Conservation (phyloP, 2,888 invertebrate genomes). For the Drosophila anomalata region DNA sequence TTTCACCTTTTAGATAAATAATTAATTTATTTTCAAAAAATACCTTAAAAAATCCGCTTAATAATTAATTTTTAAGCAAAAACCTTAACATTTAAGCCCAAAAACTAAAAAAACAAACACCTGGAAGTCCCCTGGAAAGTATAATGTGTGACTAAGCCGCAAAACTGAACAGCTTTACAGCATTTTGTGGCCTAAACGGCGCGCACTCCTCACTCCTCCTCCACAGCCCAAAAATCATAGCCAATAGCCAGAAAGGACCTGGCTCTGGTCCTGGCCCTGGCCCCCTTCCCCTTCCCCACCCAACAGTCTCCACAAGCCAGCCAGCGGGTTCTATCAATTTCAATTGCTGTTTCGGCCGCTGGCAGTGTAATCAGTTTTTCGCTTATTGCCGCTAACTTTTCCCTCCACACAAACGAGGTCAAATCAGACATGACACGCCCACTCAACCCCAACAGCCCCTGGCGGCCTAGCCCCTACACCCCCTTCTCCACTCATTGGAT, state of each 20-base stretch:
- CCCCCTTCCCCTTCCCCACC: neutral
- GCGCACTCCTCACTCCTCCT: neutral
- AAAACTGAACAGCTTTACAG: slow-evolving; percentile 31
- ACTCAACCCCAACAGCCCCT: slow-evolving; percentile 8
- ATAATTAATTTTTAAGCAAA: neutral
- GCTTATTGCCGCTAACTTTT: slow-evolving; percentile 46
- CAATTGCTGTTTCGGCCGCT: slow-evolving; percentile 48
- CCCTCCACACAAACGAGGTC: slow-evolving; percentile 41
- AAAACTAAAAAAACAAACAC: neutral
- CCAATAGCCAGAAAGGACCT: neutral
- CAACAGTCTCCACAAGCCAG: neutral
- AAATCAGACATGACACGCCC: slow-evolving; percentile 46
- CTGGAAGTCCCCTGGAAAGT: neutral
- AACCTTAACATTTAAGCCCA: neutral
- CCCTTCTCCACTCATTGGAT: slow-evolving; percentile 25
- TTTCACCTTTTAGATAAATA: no score
- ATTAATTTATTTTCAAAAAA: no score
- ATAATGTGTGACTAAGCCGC: neutral
- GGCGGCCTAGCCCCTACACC: slow-evolving; percentile 5
- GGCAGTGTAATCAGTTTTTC: slow-evolving; percentile 54
- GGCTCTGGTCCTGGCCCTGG: neutral
- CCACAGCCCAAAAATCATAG: neutral
- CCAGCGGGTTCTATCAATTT: slow-evolving; percentile 45
- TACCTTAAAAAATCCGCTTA: no score
- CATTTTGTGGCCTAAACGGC: slow-evolving; percentile 23